A percentile compares a stretch with the other conserved stretches of the same genome.
Evolutionary conservation across 2,888 invertebrate species (phyloP).

Genomic region (Escarpia spicata): DNA sequence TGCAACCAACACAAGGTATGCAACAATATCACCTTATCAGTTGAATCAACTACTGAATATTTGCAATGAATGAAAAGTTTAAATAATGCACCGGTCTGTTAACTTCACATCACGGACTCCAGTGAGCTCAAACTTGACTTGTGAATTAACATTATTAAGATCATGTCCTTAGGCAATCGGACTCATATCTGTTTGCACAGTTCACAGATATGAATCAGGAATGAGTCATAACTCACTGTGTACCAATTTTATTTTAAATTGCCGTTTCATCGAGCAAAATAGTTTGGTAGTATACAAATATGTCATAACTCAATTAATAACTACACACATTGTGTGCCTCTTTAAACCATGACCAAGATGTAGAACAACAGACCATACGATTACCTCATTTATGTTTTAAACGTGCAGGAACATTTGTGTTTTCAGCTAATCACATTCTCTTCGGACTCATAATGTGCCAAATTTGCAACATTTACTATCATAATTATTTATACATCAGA

Average conservation of each 20-base stretch:
- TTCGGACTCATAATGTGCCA: neutral
- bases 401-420: constrained; percentile 6
- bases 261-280: neutral
- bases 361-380: neutral
- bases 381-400: neutral
- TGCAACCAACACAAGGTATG: constrained; percentile 38
- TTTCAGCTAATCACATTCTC: neutral
- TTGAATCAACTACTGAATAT: neutral
- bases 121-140: neutral
- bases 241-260: neutral
- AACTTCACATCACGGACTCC: neutral
- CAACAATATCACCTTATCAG: neutral
- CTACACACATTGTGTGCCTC: neutral
- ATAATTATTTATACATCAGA: neutral
- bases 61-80: neutral
- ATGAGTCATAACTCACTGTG: neutral
- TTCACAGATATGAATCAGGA: neutral
- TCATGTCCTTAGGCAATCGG: neutral
- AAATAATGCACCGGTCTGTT: neutral
- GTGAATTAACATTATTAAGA: neutral
- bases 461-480: neutral
- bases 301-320: neutral
- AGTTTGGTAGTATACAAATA: neutral
- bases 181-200: neutral
- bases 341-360: neutral